Base-by-base conservation (phyloP, 2,888 invertebrate genomes). In the Gymnosoma rotundatum region DNA sequence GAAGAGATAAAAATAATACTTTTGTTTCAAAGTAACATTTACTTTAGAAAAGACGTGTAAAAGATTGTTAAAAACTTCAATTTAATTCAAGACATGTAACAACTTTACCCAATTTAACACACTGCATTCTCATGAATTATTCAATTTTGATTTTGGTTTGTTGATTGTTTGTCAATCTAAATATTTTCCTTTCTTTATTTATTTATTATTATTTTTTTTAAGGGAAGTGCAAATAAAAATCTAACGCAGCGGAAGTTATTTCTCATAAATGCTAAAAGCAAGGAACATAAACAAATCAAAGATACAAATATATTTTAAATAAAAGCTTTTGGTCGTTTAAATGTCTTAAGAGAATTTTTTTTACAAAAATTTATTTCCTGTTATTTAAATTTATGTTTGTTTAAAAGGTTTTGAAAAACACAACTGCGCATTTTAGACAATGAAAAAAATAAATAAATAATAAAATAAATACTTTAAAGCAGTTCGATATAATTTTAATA, bases 111-210 rank as follows among this genome's bases (percentile, higher is more conserved):
- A n/a, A 70, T 70, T 58, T 45, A 58, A 42, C 18, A 48, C 58
- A 70, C 7, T 6, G 6, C 16, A 25, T 20, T 32, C 21, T 60
- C 48, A 72, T 60, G 60, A 18, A 48, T 60, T 72, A 72, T 72
- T 72, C 32, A 60, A 54, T 74, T 54, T 42, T 16, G 18, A 52
- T n/a, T 56, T 9, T 21, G 36, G 61, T 50, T 14, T 52, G 32
- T 20, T 75, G 54, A 60, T 67, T 69, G 52, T 69, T 42, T 66
- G 60, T 60, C 52, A 69, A 60, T 78, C 60, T 60, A 60, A 67
- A 48, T 58, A 38, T 52, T 25, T 38, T 63, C 52, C 16, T 60
- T 60, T 8, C 42, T n/a, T 20, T 16, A 8, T 69, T 54, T 38
- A 18, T 32, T 25, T 32, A 32, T 32, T 6, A 25, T 32, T 32